These are phyloP conservation scores for mouse (Mus musculus) DNA, from an alignment of 2,113 vertebrate species.

Conservation along the genomic window DNA sequence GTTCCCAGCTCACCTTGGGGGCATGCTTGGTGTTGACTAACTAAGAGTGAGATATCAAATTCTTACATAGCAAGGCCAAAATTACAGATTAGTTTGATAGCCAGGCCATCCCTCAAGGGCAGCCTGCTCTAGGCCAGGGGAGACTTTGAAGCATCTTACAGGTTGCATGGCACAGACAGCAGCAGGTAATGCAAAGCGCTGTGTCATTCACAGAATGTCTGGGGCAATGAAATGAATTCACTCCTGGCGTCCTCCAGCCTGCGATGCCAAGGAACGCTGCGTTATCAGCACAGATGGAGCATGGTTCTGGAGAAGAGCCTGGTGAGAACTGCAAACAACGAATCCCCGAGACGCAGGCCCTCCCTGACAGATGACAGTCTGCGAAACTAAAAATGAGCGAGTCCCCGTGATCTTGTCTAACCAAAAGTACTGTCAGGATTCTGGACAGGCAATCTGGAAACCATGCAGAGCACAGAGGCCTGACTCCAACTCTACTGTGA, in stretches of 20 bases:
- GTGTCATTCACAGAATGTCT: slow-evolving; percentile 90
- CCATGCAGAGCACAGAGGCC: slow-evolving; percentile 36
- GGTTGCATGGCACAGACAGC: slow-evolving; percentile 85
- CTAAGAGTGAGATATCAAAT: slow-evolving; percentile 82
- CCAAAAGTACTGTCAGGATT: slow-evolving; percentile 83
- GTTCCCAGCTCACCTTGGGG: slow-evolving; percentile 77
- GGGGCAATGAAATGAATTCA: slow-evolving; percentile 89
- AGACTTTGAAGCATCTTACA: slow-evolving; percentile 81
- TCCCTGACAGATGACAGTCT: slow-evolving; percentile 86
- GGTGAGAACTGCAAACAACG: slow-evolving; percentile 87
- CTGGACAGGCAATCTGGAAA: slow-evolving; percentile 79
- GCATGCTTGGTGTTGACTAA: slow-evolving; percentile 83
- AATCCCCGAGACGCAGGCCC: slow-evolving; percentile 86
- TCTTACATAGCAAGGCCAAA: slow-evolving; percentile 86
- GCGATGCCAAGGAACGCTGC: slow-evolving; percentile 90
- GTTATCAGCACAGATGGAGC: slow-evolving; percentile 91
- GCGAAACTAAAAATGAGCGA: slow-evolving; percentile 84
- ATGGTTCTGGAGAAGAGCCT: slow-evolving; percentile 90
- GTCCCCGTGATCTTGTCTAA: slow-evolving; percentile 85
- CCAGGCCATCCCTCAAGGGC: slow-evolving; percentile 80
- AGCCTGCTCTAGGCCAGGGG: slow-evolving; percentile 68
- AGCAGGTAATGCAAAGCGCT: slow-evolving; percentile 85
- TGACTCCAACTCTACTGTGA: slow-evolving; percentile 65
- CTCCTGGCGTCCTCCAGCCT: slow-evolving; percentile 88
- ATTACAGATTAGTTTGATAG: slow-evolving; percentile 83